Evolutionary conservation across 2,888 invertebrate genomes (phyloP), one percentile per base, ranked within the genome.

Genomic region (Gymnoscelis rufifasciata): DNA sequence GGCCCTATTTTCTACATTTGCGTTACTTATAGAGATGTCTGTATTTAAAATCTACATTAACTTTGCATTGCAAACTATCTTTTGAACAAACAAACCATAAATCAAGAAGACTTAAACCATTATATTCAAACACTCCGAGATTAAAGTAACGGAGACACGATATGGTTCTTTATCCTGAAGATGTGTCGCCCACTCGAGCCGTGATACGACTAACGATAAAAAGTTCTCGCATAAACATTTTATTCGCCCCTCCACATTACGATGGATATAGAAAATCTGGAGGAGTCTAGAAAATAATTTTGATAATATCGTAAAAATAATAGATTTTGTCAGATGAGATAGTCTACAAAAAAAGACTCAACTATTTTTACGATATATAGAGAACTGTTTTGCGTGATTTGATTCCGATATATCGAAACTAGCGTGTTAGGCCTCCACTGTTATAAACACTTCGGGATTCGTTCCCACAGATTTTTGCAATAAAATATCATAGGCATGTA

Each of bases 11-110:
- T n/a, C n/a, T n/a, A n/a, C n/a, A n/a, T 19, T 19, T 5, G 5
- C 19, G 3, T 19, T 19, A 2, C 5, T 5, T 19, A 19, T 19
- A 19, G 19, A 19, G 19, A 19, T 19, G 19, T 19, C 19, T 19
- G 59, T 59, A 60, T 51, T 52, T 50, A 35, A 23, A 11, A 15
- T 15, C 19, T 19, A 35, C 35, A 23, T 56, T 44, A 47, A 60
- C 71, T 71, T 70, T 62, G 59, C 62, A 64, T 61, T 63, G 56
- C 52, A 53, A 54, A 52, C 51, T 52, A 60, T 56, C 56, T 54
- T 54, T 14, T 57, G 60, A 62, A 71, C 69, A 76, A 76, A 76
- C 74, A 76, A 71, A 72, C 56, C 59, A 66, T 78, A 73, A 68
- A 75, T 75, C 74, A 75, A 43, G 43, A 39, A 43, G 43, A 66